Percentiles rank a stretch among this genome's conserved stretches.
These are phyloP conservation scores for Margarornis squamiger DNA, from an alignment of 2,797 vertebrate genomes.

Conservation along the genomic window DNA sequence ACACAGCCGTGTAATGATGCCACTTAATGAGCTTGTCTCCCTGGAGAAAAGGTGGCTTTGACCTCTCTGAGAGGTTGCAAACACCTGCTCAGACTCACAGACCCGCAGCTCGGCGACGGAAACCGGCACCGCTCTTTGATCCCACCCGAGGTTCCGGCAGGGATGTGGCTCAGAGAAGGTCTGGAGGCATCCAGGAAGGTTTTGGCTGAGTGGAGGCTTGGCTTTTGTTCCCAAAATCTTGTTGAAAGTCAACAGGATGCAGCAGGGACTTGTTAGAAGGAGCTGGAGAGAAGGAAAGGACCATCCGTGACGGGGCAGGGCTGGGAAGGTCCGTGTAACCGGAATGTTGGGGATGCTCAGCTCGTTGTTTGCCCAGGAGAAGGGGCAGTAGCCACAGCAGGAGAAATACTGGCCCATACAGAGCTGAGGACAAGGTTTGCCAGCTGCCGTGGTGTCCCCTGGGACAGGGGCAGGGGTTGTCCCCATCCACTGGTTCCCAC, in stretches of 20 bases:
- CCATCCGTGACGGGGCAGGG: accelerated
- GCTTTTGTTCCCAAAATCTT: not conserved
- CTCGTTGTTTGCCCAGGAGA: not conserved
- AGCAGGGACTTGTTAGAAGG: not conserved
- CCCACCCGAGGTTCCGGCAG: accelerated
- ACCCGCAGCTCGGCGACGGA: accelerated
- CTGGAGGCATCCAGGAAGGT: not conserved
- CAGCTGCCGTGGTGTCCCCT: accelerated
- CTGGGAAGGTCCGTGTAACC: accelerated
- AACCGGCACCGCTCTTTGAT: not conserved
- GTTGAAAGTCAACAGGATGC: not conserved
- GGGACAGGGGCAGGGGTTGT: not conserved
- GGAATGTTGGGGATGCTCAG: accelerated
- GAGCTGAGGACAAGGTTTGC: not conserved
- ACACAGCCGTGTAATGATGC: not conserved
- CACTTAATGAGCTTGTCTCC: slow-evolving; percentile 13
- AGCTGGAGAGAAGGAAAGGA: not conserved
- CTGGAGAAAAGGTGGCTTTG: not conserved
- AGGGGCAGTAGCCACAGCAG: not conserved
- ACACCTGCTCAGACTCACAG: not conserved
- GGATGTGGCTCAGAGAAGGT: accelerated
- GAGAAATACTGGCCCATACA: accelerated
- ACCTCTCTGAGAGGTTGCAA: not conserved
- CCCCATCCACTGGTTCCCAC: accelerated
- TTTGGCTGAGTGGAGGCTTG: accelerated